Evolutionary conservation across 2,113 vertebrate species (phyloP).

Genomic region (Mesitornis unicolor): DNA sequence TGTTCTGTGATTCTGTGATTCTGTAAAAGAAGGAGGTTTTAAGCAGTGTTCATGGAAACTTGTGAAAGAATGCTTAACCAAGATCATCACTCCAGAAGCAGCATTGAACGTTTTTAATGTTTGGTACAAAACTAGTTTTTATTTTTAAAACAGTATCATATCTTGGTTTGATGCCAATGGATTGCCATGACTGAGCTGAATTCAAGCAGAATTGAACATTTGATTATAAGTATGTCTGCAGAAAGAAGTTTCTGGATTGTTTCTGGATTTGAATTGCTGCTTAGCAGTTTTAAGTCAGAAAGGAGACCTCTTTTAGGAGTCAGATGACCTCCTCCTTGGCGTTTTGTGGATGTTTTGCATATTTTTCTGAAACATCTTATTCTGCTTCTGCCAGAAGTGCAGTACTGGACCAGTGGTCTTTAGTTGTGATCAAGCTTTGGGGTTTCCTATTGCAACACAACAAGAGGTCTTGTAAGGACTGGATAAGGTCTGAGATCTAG

Average conservation of each 20-base stretch:
- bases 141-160: not conserved
- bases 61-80: not conserved
- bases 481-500: not conserved
- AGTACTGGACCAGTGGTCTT: not conserved
- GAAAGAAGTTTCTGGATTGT: not conserved
- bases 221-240: not conserved
- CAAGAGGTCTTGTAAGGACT: not conserved
- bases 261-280: not conserved
- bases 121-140: not conserved
- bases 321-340: not conserved
- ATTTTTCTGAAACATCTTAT: not conserved
- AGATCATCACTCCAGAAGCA: no score
- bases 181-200: not conserved
- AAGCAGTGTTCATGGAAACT: not conserved
- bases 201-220: not conserved
- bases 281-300: not conserved
- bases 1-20: no score
- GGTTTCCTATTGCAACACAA: not conserved
- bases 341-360: not conserved
- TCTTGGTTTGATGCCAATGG: not conserved
- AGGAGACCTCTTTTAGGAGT: not conserved
- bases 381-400: not conserved
- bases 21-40: not conserved
- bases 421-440: not conserved
- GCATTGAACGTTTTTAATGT: rapidly evolving